A percentile compares a stretch with the other conserved stretches of the same genome.
These are phyloP conservation scores for Microctenopoma steveboyesi DNA, from an alignment of 2,797 vertebrate genomes.

Conservation along the genomic window DNA sequence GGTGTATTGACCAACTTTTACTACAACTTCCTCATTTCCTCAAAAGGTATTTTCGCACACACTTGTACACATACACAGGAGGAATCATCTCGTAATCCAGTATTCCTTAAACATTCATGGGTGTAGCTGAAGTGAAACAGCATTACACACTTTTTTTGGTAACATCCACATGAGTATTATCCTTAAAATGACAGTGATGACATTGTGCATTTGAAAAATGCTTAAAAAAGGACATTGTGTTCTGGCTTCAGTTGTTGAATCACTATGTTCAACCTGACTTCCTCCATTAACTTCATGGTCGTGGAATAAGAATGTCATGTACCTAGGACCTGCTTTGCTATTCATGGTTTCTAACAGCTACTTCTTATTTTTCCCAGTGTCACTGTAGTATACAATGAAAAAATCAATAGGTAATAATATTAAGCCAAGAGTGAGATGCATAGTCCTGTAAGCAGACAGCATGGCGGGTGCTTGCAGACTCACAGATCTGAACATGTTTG, in stretches of 20 bases:
- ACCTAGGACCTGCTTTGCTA: neutral
- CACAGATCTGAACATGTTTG: neutral
- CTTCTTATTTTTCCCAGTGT: neutral
- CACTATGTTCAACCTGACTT: neutral
- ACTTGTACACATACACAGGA: no score
- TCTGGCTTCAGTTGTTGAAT: no score
- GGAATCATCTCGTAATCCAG: no score
- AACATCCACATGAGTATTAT: neutral
- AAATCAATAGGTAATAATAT: neutral
- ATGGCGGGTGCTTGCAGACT: conserved; percentile 13
- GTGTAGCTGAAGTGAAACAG: neutral
- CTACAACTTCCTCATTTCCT: no score
- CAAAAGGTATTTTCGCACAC: no score
- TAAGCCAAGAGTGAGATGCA: neutral
- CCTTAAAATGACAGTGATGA: neutral
- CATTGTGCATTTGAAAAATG: neutral
- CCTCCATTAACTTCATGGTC: neutral
- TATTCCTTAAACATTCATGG: no score
- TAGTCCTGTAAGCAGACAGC: conserved; percentile 6
- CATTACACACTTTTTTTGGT: neutral
- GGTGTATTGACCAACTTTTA: no score
- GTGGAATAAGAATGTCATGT: neutral
- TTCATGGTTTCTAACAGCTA: neutral
- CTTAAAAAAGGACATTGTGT: no score
- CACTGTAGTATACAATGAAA: neutral